Evolutionary conservation across 1,140 invertebrate genomes (phyloP).

Genomic region (Dryas iulia): DNA sequence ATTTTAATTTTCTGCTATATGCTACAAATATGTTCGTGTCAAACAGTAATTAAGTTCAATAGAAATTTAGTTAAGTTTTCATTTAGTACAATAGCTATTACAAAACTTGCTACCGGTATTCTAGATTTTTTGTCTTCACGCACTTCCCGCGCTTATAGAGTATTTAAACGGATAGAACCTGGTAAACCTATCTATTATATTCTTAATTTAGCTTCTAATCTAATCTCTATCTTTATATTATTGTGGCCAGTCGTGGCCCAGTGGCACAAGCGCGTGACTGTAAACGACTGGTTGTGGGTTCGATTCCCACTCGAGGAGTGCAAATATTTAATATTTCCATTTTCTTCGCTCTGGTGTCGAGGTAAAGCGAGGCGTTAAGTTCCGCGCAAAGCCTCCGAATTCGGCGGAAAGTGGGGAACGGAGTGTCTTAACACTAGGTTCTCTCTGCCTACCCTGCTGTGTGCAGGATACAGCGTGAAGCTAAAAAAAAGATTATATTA

Average conservation of each 20-base stretch:
- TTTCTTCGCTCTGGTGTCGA: too few relatives aligned
- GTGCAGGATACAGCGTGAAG: not conserved
- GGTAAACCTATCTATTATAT: too few relatives aligned
- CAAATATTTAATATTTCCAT: too few relatives aligned
- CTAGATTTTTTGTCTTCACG: not conserved
- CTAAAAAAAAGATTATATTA: too few relatives aligned
- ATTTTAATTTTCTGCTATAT: too few relatives aligned
- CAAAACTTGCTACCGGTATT: not conserved
- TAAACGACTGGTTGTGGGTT: not conserved
- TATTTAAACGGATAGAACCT: too few relatives aligned
- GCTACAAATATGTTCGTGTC: not conserved
- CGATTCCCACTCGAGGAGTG: not conserved
- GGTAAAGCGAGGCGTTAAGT: not conserved
- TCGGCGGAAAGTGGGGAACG: too few relatives aligned
- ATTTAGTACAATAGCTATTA: not conserved
- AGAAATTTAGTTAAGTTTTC: not conserved
- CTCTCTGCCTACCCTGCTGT: not conserved
- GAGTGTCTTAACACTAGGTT: not conserved
- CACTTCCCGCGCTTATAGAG: too few relatives aligned
- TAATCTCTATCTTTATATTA: too few relatives aligned
- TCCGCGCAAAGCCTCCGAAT: too few relatives aligned
- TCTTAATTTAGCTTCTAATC: too few relatives aligned
- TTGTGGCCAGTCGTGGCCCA: not conserved
- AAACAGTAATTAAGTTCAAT: not conserved
- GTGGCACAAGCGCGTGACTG: not conserved